Percentiles rank a stretch among this genome's conserved stretches.
phyloP scores from a whole-genome alignment of 2,113 vertebrate genomes.

The Albula goreensis region DNA sequence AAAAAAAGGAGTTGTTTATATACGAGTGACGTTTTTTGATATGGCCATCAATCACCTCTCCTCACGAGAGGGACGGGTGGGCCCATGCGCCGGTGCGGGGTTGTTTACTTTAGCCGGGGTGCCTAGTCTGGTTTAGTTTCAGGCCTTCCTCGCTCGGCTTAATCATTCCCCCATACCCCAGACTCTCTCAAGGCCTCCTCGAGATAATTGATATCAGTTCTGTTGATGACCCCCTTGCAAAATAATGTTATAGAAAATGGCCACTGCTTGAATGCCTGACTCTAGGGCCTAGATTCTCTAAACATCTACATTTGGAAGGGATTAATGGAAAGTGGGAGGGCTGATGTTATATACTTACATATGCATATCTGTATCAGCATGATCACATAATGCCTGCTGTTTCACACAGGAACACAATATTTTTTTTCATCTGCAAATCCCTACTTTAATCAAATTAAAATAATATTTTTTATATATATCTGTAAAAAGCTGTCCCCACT shows the following conservation, averaged over 20 bases:
- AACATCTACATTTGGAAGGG: not conserved
- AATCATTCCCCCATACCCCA: not conserved
- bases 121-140: not conserved
- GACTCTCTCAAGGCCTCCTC: not conserved
- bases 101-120: not conserved
- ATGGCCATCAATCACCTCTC: not conserved
- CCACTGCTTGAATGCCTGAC: not conserved
- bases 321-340: not conserved
- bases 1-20: not conserved
- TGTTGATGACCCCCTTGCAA: conserved; percentile 2
- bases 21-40: not conserved
- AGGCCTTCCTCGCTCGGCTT: not conserved
- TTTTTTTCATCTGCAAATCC: too few relatives aligned
- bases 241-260: not conserved
- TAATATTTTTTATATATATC: too few relatives aligned
- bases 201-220: not conserved
- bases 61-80: not conserved
- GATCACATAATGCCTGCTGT: not conserved
- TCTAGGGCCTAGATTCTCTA: not conserved
- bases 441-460: not conserved
- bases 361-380: not conserved
- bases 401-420: not conserved
- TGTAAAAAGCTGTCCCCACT: too few relatives aligned
- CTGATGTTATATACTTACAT: not conserved
- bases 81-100: not conserved